Evolutionary conservation across 2,797 vertebrate genomes (phyloP).

Genomic region (Denticeps clupeoides): DNA sequence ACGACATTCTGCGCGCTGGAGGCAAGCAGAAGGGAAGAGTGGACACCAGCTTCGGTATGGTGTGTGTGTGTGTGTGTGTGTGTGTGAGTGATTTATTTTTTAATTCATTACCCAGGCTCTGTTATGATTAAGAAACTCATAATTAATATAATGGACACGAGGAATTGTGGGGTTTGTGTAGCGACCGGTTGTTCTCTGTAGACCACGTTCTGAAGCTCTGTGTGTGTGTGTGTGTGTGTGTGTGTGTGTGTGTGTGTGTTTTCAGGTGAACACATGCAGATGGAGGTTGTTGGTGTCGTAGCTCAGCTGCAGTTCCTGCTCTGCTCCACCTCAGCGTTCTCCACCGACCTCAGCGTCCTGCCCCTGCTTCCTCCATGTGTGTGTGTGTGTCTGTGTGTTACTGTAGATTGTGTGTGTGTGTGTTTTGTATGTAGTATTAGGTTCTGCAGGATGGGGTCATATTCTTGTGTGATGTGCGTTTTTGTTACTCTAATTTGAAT

Average conservation of each 20-base stretch:
- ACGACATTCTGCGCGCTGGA: too few species aligned
- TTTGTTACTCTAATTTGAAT: not conserved
- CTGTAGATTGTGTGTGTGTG: not conserved
- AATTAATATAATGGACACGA: too few species aligned
- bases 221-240: too few species aligned
- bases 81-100: too few species aligned
- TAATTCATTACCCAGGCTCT: too few species aligned
- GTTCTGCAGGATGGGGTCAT: not conserved
- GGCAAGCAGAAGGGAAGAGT: too few species aligned
- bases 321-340: conserved; percentile 13
- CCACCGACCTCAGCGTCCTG: conserved; percentile 8
- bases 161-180: too few species aligned
- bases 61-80: too few species aligned
- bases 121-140: too few species aligned
- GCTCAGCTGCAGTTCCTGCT: conserved; percentile 24
- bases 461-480: not conserved
- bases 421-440: not conserved
- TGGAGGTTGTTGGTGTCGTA: conserved; percentile 5
- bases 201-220: too few species aligned
- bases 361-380: conserved; percentile 20
- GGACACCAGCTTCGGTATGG: too few species aligned
- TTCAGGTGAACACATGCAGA: conserved; percentile 1
- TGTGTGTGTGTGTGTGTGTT: not conserved
- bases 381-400: not conserved
- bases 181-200: too few species aligned